Evolutionary conservation across 1,140 invertebrate species (phyloP), one percentile per base, ranked within the genome.

Genomic region (Schlechtendalia chinensis): DNA sequence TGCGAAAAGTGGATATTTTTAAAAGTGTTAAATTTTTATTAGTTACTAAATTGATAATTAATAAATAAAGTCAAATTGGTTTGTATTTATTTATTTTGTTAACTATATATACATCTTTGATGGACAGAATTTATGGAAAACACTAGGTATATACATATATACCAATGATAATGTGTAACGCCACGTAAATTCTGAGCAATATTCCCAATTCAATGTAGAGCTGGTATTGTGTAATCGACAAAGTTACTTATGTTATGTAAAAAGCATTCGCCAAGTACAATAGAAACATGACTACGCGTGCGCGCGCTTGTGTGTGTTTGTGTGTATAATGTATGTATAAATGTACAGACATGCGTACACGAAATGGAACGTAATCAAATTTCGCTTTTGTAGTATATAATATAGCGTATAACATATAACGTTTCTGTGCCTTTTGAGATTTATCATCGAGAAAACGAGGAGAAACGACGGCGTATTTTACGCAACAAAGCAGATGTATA

Each of bases 181-280:
- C 17, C 61, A 32, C 32, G 8, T 29, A 32, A 63, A 63, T 32
- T 29, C 17, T 32, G 27, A 27, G 61, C 61, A 32, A 32, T 63
- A 19, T 63, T 32, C 27, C 17, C 12, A 11, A 19, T n/a, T n/a
- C n/a, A 39, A 65, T 29, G 29, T 17, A 39, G 32, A 39, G 32
- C 32, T 39, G 63, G 17, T 71, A 53, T 71, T 53, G 45, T 53
- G 17, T 53, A n/a, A 32, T 58, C 27, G 29, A 58, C 53, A 39
- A n/a, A 74, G 19, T 74, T 56, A 56, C 56, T 58, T 50, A 74
- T 29, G 63, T 67, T 45, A 74, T 74, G 53, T n/a, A 58, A 75
- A 75, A 75, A 58, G 29, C 24, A 19, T 39, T 58, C 29, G 5
- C 12, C 72, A n/a, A 67, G 65, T 56, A 58, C 27, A 54, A 56